A percentile compares a stretch with the other conserved stretches of the same genome.
Evolutionary conservation across 2,113 vertebrate species (phyloP).

Genomic region (Notarius quadriscutis): DNA sequence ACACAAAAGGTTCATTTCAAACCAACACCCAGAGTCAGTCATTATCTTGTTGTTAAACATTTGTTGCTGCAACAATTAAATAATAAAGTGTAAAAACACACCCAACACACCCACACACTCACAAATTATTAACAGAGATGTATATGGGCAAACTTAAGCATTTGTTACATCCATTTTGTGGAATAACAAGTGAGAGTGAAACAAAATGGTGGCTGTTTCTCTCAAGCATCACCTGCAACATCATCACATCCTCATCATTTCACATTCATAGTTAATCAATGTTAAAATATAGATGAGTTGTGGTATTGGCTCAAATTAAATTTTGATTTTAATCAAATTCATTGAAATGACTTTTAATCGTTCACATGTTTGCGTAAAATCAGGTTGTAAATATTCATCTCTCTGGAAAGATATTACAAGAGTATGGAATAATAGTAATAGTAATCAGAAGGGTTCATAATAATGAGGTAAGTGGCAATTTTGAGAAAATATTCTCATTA

Average conservation of each 20-base stretch:
- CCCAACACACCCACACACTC: not conserved
- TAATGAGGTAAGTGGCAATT: too few relatives aligned
- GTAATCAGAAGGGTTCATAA: too few relatives aligned
- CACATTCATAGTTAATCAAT: not conserved
- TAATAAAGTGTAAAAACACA: slow-evolving; percentile 6
- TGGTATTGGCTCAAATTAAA: not conserved
- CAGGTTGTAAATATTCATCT: not conserved
- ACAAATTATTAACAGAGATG: not conserved
- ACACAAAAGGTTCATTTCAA: slow-evolving; percentile 40
- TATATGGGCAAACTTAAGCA: not conserved
- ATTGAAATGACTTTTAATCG: not conserved
- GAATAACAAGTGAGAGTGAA: slow-evolving; percentile 38
- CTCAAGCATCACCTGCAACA: not conserved
- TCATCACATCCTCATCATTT: not conserved
- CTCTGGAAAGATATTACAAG: not conserved
- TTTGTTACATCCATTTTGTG: slow-evolving; percentile 59
- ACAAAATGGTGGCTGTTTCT: slow-evolving; percentile 55
- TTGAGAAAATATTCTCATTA: too few relatives aligned
- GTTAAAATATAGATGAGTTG: not conserved
- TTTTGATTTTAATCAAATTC: not conserved
- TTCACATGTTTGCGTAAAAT: not conserved
- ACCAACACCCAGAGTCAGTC: not conserved
- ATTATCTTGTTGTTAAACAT: slow-evolving; percentile 23
- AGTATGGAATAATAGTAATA: not conserved
- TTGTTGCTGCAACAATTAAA: slow-evolving; percentile 10